These are phyloP conservation scores for Babyrousa celebensis DNA, from an alignment of 2,797 vertebrate genomes.

Conservation along the genomic window DNA sequence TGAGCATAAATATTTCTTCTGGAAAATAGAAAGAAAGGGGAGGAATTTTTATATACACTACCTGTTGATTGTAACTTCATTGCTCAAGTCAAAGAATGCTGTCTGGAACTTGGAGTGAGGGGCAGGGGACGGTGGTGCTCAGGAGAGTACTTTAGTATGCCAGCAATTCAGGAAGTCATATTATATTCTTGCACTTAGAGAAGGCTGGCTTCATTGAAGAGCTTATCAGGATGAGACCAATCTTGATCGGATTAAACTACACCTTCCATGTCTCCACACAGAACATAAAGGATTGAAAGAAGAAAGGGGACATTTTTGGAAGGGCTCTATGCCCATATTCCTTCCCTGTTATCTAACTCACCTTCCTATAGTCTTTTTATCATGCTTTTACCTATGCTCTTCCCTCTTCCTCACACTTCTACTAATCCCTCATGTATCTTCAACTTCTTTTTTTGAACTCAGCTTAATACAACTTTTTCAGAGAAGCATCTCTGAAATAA, in stretches of 20 bases:
- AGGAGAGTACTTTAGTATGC: neutral
- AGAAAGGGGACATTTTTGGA: too few species aligned
- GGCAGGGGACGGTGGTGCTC: too few species aligned
- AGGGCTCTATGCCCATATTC: neutral
- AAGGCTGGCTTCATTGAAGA: neutral
- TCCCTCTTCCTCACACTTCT: neutral
- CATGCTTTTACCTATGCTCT: rapidly evolving
- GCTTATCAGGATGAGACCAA: neutral
- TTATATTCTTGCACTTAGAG: neutral
- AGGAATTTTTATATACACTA: neutral
- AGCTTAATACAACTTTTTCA: neutral
- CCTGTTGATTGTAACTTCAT: neutral
- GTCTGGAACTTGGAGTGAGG: neutral
- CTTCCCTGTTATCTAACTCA: rapidly evolving
- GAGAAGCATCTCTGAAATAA: neutral
- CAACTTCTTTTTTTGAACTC: neutral
- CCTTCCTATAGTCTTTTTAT: neutral
- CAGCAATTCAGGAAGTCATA: neutral
- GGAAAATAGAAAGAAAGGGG: neutral
- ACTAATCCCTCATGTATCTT: neutral
- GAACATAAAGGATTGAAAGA: neutral
- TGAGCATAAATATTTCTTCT: neutral
- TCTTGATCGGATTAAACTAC: neutral
- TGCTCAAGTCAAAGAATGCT: neutral
- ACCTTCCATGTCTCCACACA: neutral